phyloP scores from a whole-genome alignment of 2,113 vertebrate species.

The Marcusenius ussheri region DNA sequence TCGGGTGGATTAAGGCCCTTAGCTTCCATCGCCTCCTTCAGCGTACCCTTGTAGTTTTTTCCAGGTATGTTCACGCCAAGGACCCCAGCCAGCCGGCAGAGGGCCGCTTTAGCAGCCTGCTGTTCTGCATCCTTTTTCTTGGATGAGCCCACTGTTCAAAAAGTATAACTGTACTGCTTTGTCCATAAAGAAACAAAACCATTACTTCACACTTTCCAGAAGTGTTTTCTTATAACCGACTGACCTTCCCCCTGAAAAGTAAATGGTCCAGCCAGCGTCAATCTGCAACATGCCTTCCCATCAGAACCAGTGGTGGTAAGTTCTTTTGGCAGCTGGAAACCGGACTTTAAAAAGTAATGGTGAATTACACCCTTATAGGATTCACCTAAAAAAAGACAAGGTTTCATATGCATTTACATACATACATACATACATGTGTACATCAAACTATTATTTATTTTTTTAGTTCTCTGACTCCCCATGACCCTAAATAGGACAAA shows the following conservation, averaged over 20 bases:
- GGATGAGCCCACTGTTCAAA: conserved; percentile 23
- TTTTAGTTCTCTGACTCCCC: neutral
- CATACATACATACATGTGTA: too few relatives aligned
- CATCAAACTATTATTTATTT: neutral
- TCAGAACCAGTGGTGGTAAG: neutral
- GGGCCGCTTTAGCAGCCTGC: conserved; percentile 37
- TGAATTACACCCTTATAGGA: conserved; percentile 8
- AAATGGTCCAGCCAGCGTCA: conserved; percentile 30
- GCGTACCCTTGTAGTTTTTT: conserved; percentile 33
- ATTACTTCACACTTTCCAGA: neutral
- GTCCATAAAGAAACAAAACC: neutral
- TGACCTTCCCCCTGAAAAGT: conserved; percentile 38
- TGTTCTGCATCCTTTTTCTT: conserved; percentile 36
- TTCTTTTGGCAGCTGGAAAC: conserved; percentile 9
- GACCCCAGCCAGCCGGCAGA: conserved; percentile 28
- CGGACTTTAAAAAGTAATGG: neutral
- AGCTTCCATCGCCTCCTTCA: conserved; percentile 34
- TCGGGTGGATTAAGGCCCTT: neutral
- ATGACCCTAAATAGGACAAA: neutral
- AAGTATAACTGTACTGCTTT: neutral
- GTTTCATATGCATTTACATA: neutral
- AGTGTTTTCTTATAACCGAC: neutral
- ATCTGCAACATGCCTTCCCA: conserved; percentile 21
- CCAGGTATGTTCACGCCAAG: neutral
- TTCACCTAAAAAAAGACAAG: conserved; percentile 12